Evolutionary conservation across 2,797 vertebrate species (phyloP).

Genomic region (Rhinophrynus dorsalis): DNA sequence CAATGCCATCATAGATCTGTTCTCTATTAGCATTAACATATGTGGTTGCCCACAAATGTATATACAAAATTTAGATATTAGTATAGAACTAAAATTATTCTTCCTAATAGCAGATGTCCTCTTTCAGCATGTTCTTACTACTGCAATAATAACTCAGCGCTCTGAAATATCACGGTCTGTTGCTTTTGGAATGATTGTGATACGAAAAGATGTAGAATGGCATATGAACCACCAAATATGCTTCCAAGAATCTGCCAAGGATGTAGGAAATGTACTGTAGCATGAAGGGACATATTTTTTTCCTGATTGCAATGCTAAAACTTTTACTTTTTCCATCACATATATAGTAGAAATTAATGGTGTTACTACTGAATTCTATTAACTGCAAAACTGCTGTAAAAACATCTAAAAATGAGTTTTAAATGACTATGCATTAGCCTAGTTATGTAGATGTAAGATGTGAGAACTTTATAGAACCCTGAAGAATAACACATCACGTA

Average conservation of each 20-base stretch:
- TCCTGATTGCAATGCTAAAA: slow-evolving; percentile 36
- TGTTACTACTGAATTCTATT: too few species aligned
- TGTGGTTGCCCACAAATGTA: slow-evolving; percentile 45
- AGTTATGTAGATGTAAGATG: too few species aligned
- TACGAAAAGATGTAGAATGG: slow-evolving; percentile 45
- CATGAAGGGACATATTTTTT: slow-evolving; percentile 43
- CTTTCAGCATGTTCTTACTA: slow-evolving; percentile 50
- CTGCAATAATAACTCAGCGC: slow-evolving; percentile 48
- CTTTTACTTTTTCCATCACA: slow-evolving; percentile 39
- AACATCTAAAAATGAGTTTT: too few species aligned
- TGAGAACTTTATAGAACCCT: too few species aligned
- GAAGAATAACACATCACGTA: too few species aligned
- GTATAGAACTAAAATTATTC: slow-evolving; percentile 43
- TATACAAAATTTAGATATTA: slow-evolving; percentile 47
- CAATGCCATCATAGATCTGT: slow-evolving; percentile 22
- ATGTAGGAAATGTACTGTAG: slow-evolving; percentile 44
- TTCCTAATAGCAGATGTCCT: slow-evolving; percentile 49
- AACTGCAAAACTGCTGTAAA: too few species aligned
- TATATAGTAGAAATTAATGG: too few species aligned
- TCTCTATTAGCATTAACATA: slow-evolving; percentile 48
- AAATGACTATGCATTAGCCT: too few species aligned
- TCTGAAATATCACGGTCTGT: slow-evolving; percentile 50
- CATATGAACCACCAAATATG: slow-evolving; percentile 50
- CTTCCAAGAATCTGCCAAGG: slow-evolving; percentile 48
- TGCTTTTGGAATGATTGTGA: slow-evolving; percentile 50